A percentile compares a stretch with the other conserved stretches of the same genome.
phyloP scores from a whole-genome alignment of 2,888 invertebrate species.

The Xestoiulus laeticollis region DNA sequence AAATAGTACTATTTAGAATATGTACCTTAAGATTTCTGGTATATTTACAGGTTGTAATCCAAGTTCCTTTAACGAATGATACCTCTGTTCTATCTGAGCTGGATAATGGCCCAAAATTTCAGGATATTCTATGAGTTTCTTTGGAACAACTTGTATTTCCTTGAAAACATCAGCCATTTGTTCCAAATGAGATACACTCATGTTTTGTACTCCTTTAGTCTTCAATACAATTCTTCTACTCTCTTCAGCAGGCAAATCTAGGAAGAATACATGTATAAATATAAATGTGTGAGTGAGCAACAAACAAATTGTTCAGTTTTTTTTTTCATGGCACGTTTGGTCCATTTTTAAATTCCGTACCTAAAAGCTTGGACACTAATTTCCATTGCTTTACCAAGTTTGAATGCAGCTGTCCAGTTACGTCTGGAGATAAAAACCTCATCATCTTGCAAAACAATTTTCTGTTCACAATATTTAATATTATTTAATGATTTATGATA shows the following conservation, averaged over 20 bases:
- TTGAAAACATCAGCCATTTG: not conserved
- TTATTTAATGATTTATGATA: not conserved
- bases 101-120: not conserved
- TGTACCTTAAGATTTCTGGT: constrained; percentile 45
- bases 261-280: not conserved
- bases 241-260: not conserved
- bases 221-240: not conserved
- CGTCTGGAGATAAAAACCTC: not conserved
- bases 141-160: not conserved
- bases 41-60: not conserved
- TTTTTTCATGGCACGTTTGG: too few relatives aligned
- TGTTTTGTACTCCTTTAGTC: not conserved
- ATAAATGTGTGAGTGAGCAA: not conserved
- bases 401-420: not conserved
- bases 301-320: not conserved
- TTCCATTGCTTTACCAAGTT: not conserved
- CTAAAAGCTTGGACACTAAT: not conserved
- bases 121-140: not conserved
- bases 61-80: not conserved
- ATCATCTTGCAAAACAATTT: not conserved
- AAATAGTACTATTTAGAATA: not conserved
- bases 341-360: not conserved
- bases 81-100: not conserved
- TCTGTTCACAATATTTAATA: not conserved
- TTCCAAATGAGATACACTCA: not conserved